Percentiles rank a stretch among this genome's conserved stretches.
phyloP scores from a whole-genome alignment of 1,140 invertebrate genomes.

The Cydia fagiglandana region DNA sequence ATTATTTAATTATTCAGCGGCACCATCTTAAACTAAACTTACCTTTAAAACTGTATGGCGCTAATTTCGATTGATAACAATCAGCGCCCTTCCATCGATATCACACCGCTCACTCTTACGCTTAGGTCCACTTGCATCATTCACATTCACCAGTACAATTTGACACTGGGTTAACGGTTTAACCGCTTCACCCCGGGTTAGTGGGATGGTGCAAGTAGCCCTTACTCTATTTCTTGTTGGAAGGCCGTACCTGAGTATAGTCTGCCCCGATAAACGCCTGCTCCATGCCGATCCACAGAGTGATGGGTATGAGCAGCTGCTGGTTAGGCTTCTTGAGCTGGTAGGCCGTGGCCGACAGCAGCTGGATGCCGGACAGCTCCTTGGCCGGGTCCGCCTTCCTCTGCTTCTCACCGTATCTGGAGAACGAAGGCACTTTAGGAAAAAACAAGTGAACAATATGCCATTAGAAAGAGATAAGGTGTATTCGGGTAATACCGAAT shows the following conservation, averaged over 20 bases:
- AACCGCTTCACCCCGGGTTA: too few relatives aligned
- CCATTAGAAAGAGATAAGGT: neutral
- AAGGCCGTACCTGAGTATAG: slow-evolving; percentile 89
- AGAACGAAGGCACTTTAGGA: slow-evolving; percentile 26
- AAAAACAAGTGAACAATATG: neutral
- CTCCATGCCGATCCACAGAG: slow-evolving; percentile 98
- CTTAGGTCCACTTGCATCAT: too few relatives aligned
- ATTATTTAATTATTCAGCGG: too few relatives aligned
- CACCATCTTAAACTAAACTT: too few relatives aligned
- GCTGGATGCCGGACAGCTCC: slow-evolving; percentile 87
- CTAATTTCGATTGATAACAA: too few relatives aligned
- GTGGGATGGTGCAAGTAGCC: too few relatives aligned
- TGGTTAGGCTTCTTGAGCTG: slow-evolving; percentile 95
- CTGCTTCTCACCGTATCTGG: slow-evolving; percentile 89
- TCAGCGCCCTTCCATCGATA: too few relatives aligned
- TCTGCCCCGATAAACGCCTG: slow-evolving; percentile 97
- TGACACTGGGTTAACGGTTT: too few relatives aligned
- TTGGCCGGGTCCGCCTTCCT: slow-evolving; percentile 82
- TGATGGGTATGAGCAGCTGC: slow-evolving; percentile 95
- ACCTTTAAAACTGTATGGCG: too few relatives aligned
- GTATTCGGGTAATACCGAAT: too few relatives aligned
- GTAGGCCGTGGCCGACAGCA: slow-evolving; percentile 93
- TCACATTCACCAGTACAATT: too few relatives aligned
- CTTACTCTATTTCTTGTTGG: neutral
- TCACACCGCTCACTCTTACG: too few relatives aligned